Evolutionary conservation across 1,140 invertebrate genomes (phyloP), one percentile per base, ranked within the genome.

Genomic region (Oedothorax gibbosus): DNA sequence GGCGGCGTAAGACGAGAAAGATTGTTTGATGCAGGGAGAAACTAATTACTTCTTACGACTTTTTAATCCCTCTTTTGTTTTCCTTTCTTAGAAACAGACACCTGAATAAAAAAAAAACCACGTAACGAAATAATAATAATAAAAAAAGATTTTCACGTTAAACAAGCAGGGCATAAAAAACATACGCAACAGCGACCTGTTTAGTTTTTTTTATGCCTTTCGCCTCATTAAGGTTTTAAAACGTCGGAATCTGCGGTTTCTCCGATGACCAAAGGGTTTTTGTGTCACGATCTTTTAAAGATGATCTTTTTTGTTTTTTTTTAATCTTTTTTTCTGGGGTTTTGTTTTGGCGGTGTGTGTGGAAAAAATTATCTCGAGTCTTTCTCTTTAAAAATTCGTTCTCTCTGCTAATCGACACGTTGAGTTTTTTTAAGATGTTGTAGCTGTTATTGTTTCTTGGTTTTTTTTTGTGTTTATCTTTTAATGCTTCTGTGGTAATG

Each of bases 41-140:
- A 84, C 81, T 84, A 84, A 84, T 84, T 84, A 84, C 81, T 76
- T 84, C 81, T 76, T 84, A 75, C 81, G 81, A 84, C 81, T 84
- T 84, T 84, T 84, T 84, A 84, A 84, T 84, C 81, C 81, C 53
- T 51, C 81, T 20, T 75, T 76, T 84, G 81, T 84, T 84, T 84
- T 75, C 81, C 20, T 84, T 84, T n/a, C 18, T 64, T 53, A 50
- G 71, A 75, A 84, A 84, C 81, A 76, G 71, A 84, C 72, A 84
- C 80, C 80, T 57, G 54, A 82, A 62, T 1, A 18, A 62, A 62
- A 62, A 62, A 62, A 62, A 62, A 15, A n/a, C n/a, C 80, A 73
- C 81, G 62, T 76, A 53, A 68, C 75, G 76, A 83, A 75, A 66
- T 35, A 57, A 14, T 14, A 15, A 18, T 35, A 8, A 21, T 69